Conservation (phyloP, 2,888 invertebrate species). For the Patella depressa region DNA sequence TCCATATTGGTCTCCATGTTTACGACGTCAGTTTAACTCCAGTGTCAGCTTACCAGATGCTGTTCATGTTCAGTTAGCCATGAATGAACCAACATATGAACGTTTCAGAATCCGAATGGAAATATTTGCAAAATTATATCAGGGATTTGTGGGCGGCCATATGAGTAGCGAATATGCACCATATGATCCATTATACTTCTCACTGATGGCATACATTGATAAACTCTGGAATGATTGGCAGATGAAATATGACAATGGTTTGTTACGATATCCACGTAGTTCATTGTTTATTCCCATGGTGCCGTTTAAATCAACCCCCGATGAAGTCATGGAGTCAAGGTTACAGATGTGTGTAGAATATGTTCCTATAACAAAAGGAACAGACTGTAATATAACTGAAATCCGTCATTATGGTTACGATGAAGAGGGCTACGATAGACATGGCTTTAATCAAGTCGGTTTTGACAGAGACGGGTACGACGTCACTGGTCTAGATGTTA, state of each 20-base stretch:
- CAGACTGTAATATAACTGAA: constrained; percentile 52
- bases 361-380: constrained; percentile 53
- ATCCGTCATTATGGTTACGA: constrained; percentile 49
- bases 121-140: constrained; percentile 54
- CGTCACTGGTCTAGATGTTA: constrained; percentile 51
- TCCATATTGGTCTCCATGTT: constrained; percentile 62
- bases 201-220: constrained; percentile 67
- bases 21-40: constrained; percentile 61
- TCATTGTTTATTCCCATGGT: constrained; percentile 58
- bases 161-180: constrained; percentile 61
- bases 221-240: constrained; percentile 68
- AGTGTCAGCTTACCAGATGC: constrained; percentile 61
- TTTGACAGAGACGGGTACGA: constrained; percentile 61
- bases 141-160: constrained; percentile 67
- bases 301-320: constrained; percentile 63
- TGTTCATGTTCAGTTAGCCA: constrained; percentile 60
- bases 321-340: constrained; percentile 63
- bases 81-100: constrained; percentile 57
- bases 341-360: constrained; percentile 66
- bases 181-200: constrained; percentile 67
- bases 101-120: constrained; percentile 59
- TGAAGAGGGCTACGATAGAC: constrained; percentile 51
- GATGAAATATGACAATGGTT: constrained; percentile 50
- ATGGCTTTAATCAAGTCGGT: constrained; percentile 57
- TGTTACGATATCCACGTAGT: constrained; percentile 54